Evolutionary conservation across 2,113 vertebrate genomes (phyloP).

Genomic region (Stigmatopora nigra): DNA sequence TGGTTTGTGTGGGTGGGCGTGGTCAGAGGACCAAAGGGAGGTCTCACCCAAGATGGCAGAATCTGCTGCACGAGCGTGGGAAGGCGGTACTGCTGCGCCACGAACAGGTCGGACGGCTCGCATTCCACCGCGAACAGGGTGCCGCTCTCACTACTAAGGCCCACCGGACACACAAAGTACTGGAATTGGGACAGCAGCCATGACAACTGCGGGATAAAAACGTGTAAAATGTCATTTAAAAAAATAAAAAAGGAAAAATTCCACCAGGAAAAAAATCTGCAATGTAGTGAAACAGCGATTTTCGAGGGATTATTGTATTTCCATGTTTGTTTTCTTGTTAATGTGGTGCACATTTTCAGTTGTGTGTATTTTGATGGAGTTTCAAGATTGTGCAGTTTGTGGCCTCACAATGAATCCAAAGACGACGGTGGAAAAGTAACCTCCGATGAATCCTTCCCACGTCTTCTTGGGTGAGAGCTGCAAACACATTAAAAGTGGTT

Average conservation of each 20-base stretch:
- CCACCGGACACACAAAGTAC: conserved; percentile 92
- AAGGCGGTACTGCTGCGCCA: conserved; percentile 81
- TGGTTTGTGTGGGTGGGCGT: too few relatives aligned
- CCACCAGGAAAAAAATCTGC: too few relatives aligned
- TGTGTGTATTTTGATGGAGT: not conserved
- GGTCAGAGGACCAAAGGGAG: too few relatives aligned
- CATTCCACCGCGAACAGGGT: conserved; percentile 82
- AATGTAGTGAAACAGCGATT: too few relatives aligned
- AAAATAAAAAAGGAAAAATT: too few relatives aligned
- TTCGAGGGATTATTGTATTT: too few relatives aligned
- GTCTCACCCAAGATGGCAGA: conserved; percentile 74
- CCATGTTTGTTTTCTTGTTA: not conserved
- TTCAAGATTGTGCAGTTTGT: too few relatives aligned
- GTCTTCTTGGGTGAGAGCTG: conserved; percentile 98
- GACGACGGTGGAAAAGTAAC: conserved; percentile 90
- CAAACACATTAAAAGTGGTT: not conserved
- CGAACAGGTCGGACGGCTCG: conserved; percentile 85
- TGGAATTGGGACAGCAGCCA: conserved; percentile 85
- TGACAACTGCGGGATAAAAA: conserved; percentile 71
- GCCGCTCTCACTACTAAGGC: conserved; percentile 85
- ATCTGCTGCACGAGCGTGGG: conserved; percentile 72
- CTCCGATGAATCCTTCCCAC: conserved; percentile 98
- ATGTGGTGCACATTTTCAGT: not conserved
- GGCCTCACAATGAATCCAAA: conserved; percentile 93
- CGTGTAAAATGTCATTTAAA: too few relatives aligned